Base-by-base conservation (phyloP, 2,797 vertebrate genomes). In the Poecilia wingei region DNA sequence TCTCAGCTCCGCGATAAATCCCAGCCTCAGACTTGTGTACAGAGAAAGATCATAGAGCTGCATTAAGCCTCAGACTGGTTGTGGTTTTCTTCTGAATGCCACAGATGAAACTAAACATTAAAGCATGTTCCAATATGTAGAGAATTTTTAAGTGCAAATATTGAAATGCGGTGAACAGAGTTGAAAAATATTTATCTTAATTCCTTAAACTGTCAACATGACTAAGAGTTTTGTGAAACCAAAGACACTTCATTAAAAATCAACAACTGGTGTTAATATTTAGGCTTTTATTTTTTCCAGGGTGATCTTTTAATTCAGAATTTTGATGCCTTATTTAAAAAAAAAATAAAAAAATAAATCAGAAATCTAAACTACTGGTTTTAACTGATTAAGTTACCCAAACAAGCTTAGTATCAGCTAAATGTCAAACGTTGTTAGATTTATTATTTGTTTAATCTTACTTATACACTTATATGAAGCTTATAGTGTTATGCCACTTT, bases 1-100 rank as follows among this genome's bases (percentile, higher is more conserved):
- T 82, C 76, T 74, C 43, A 76, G 78, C 84, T 73, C 75, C 75
- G 64, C 68, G 86, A 86, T 87, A 81, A 91, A 91, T 76, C 69
- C 84, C 79, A 81, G 74, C 72, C 25, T 36, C 45, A 75, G 61
- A 84, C 81, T 79, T 78, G 86, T 84, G 86, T 85, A 80, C 86
- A 80, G 74, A 81, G 72, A 69, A 74, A 87, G 77, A 92, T 90
- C 86, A 87, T n/a, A 88, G 79, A 74, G 80, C 51, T 51, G 64
- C 72, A 53, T 36, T 53, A 20, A 79, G 81, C 80, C 49, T 51
- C 57, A 82, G 76, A 82, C 73, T 79, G 68, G 16, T 78, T 83
- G 76, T 59, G 84, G 46, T 83, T 80, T 75, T 80, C 66, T 57
- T 78, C 49, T 64, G 72, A 59, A 74, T 66, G 47, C 75, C 78